These are phyloP conservation scores for Gymnoscelis rufifasciata DNA, from an alignment of 2,888 invertebrate genomes.

Conservation along the genomic window DNA sequence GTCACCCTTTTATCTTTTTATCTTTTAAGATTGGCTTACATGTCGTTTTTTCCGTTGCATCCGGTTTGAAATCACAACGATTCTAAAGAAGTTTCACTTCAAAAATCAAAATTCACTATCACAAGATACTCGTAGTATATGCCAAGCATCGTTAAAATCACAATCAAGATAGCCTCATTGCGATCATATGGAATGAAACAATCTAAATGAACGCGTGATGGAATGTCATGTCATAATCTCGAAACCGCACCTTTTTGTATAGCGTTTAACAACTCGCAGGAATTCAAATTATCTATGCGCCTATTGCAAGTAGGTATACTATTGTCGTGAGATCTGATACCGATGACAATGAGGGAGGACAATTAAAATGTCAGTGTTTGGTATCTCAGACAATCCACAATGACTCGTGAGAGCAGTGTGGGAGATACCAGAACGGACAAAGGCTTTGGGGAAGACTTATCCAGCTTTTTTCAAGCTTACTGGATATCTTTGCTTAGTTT, in stretches of 20 bases:
- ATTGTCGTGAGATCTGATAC: slow-evolving; percentile 64
- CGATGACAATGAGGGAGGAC: slow-evolving; percentile 61
- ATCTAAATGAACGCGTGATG: slow-evolving; percentile 4
- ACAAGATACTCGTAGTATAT: too few species aligned
- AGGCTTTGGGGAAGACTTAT: slow-evolving; percentile 6
- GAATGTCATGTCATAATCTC: not conserved
- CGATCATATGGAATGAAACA: not conserved
- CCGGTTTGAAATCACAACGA: too few species aligned
- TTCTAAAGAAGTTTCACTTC: too few species aligned
- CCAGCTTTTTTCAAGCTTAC: slow-evolving; percentile 5
- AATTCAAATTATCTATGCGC: slow-evolving; percentile 21
- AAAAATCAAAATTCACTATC: too few species aligned
- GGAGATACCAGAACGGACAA: slow-evolving; percentile 48
- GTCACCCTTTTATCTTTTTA: too few species aligned
- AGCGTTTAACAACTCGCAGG: slow-evolving; percentile 13
- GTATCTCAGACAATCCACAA: slow-evolving; percentile 66
- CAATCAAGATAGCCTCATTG: not conserved
- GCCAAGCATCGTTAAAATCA: too few species aligned
- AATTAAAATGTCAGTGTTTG: slow-evolving; percentile 61
- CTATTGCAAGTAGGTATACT: slow-evolving; percentile 26
- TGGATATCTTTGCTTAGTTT: too few species aligned
- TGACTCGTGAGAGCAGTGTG: slow-evolving; percentile 69
- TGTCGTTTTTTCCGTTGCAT: too few species aligned
- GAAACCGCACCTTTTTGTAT: slow-evolving; percentile 9
- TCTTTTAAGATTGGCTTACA: too few species aligned